phyloP scores from a whole-genome alignment of 2,888 invertebrate genomes.

The Clivina fossor region DNA sequence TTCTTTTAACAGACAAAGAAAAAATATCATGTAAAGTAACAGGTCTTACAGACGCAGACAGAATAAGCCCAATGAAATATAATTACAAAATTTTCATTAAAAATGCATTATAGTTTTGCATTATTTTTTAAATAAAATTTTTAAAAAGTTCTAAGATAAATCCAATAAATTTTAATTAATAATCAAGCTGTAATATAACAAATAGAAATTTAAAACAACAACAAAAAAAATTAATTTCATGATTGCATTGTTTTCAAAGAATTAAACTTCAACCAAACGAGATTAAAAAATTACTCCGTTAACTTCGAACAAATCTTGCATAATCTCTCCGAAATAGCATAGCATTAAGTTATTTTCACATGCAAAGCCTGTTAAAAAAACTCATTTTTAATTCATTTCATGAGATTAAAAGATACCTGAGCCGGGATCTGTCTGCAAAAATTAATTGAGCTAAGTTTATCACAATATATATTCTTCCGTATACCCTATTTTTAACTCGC shows the following conservation, averaged over 20 bases:
- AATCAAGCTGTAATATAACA: too few relatives aligned
- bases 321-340: slow-evolving; percentile 15
- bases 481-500: too few relatives aligned
- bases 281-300: slow-evolving; percentile 26
- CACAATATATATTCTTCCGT: too few relatives aligned
- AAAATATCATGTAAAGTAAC: too few relatives aligned
- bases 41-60: too few relatives aligned
- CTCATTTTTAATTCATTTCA: slow-evolving; percentile 20
- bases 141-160: too few relatives aligned
- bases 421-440: not conserved
- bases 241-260: slow-evolving; percentile 18
- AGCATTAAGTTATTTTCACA: slow-evolving; percentile 4
- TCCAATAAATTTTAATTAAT: too few relatives aligned
- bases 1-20: too few relatives aligned
- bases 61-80: too few relatives aligned
- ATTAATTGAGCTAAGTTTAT: slow-evolving; percentile 1
- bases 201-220: slow-evolving; percentile 16
- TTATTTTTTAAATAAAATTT: too few relatives aligned
- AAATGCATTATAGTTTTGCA: too few relatives aligned
- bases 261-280: slow-evolving; percentile 1
- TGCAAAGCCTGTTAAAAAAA: not conserved
- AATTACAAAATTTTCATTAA: too few relatives aligned
- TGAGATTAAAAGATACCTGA: slow-evolving; percentile 20
- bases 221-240: slow-evolving; percentile 18
- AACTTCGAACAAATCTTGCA: slow-evolving; percentile 6